Percentiles rank a stretch among this genome's conserved stretches.
These are phyloP conservation scores for Eurystomus glaucurus DNA, from an alignment of 2,797 vertebrate species.

Conservation along the genomic window DNA sequence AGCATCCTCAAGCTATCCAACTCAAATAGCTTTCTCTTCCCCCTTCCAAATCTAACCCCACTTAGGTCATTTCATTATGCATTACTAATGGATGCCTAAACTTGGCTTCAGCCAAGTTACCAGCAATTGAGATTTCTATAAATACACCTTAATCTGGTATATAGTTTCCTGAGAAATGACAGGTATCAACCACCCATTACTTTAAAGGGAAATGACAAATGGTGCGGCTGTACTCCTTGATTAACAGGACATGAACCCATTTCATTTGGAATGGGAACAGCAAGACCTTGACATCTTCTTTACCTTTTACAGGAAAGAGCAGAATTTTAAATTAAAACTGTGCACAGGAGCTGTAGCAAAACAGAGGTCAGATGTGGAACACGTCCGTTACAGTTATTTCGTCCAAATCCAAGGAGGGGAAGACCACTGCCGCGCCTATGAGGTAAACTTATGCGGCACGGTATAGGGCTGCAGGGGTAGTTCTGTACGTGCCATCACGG, in stretches of 20 bases:
- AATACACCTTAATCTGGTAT: conserved; percentile 69
- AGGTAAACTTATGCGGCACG: neutral
- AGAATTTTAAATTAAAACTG: conserved; percentile 48
- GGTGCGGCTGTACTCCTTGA: conserved; percentile 46
- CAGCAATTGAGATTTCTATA: conserved; percentile 67
- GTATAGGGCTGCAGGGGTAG: accelerated
- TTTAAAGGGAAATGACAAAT: conserved; percentile 73
- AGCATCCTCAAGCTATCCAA: conserved; percentile 54
- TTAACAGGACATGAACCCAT: conserved; percentile 70
- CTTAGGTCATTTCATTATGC: conserved; percentile 66
- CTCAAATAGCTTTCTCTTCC: conserved; percentile 36
- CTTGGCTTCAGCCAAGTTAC: conserved; percentile 53
- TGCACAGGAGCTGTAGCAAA: neutral
- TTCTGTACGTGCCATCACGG: accelerated
- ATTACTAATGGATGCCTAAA: conserved; percentile 63
- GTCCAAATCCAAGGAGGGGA: neutral
- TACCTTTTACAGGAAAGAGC: conserved; percentile 54
- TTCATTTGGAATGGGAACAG: conserved; percentile 71
- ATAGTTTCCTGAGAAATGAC: conserved; percentile 74
- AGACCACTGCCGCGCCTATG: accelerated
- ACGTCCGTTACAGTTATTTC: neutral
- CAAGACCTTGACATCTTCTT: conserved; percentile 75
- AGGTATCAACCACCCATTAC: conserved; percentile 74
- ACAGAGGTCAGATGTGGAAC: neutral
- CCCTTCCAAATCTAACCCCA: conserved; percentile 21